Evolutionary conservation across 1,140 invertebrate species (phyloP).

Genomic region (Conus betulinus): DNA sequence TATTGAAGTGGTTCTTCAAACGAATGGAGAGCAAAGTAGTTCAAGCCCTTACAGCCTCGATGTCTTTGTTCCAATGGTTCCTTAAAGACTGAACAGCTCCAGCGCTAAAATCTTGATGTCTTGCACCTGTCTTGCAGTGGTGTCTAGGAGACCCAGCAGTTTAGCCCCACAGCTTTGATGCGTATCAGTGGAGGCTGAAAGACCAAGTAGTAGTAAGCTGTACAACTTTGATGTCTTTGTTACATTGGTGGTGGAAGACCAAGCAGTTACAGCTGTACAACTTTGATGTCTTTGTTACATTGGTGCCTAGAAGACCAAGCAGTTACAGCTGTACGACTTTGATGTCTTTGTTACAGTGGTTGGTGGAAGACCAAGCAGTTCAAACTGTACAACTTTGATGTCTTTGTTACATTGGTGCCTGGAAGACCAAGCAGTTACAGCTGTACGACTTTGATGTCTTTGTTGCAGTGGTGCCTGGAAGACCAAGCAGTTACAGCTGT

Average conservation of each 20-base stretch:
- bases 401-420: conserved; percentile 83
- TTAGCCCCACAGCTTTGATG: too few species aligned
- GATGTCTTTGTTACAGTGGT: conserved; percentile 83
- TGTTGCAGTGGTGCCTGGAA: conserved; percentile 88
- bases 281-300: conserved; percentile 84
- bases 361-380: conserved; percentile 95
- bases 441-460: conserved; percentile 97
- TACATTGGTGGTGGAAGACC: conserved; percentile 89
- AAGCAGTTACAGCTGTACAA: conserved; percentile 99
- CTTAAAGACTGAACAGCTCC: too few species aligned
- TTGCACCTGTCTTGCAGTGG: too few species aligned
- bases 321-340: conserved; percentile 99
- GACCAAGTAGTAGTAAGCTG: conserved; percentile 90
- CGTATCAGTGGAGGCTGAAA: too few species aligned
- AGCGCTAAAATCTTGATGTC: too few species aligned
- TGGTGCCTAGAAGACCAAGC: conserved; percentile 92
- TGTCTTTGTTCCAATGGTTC: too few species aligned
- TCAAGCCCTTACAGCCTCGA: too few species aligned
- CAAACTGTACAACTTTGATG: conserved; percentile 99
- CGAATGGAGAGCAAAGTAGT: too few species aligned
- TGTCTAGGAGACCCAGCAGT: too few species aligned
- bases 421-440: conserved; percentile 96
- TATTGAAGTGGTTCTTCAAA: too few species aligned
- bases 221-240: conserved; percentile 95
- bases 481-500: conserved; percentile 93